Percentiles rank a stretch among this genome's conserved stretches.
Conservation (phyloP, 2,888 invertebrate genomes). For the Cryptops parisi region DNA sequence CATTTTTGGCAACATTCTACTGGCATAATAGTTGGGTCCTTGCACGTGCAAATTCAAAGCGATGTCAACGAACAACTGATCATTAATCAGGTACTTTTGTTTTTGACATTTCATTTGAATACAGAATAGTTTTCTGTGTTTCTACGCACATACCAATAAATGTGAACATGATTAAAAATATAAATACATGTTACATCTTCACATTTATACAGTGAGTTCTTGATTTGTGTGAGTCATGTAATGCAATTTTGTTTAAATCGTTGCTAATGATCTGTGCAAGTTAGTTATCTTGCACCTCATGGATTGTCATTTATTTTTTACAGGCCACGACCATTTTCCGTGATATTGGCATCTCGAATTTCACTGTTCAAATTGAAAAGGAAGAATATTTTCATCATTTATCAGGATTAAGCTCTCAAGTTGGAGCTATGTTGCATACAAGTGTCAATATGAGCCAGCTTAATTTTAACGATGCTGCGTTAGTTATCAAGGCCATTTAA, state of each 20-base stretch:
- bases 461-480: background rate
- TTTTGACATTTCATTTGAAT: too few species aligned
- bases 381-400: constrained; percentile 34
- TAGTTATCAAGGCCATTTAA: background rate
- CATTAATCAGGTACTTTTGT: constrained; percentile 33
- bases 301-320: constrained; percentile 11
- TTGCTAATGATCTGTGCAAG: background rate
- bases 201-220: too few species aligned
- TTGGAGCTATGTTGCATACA: background rate
- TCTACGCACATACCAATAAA: too few species aligned
- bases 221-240: background rate
- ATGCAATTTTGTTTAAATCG: background rate
- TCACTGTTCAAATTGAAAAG: constrained; percentile 38
- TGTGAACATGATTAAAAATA: too few species aligned
- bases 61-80: constrained; percentile 32
- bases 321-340: constrained; percentile 28
- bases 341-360: constrained; percentile 31
- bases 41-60: constrained; percentile 33
- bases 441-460: background rate
- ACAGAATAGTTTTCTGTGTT: too few species aligned
- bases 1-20: constrained; percentile 39
- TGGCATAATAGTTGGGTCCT: constrained; percentile 31
- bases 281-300: constrained; percentile 4
- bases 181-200: background rate
- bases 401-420: constrained; percentile 28